These are phyloP conservation scores for Microctonus hyperodae DNA, from an alignment of 2,888 invertebrate species.

Conservation along the genomic window DNA sequence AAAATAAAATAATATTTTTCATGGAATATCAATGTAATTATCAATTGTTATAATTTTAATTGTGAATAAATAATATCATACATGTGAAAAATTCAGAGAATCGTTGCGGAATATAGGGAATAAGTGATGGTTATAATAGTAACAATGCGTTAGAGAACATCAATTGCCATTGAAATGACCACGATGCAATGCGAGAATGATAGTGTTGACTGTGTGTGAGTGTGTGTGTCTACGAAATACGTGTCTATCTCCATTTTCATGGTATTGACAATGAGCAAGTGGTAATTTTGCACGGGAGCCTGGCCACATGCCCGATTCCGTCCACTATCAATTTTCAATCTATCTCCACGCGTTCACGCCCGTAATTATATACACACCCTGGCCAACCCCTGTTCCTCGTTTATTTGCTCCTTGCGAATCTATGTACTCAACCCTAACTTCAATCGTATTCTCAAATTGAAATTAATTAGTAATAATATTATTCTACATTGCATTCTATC, in stretches of 20 bases:
- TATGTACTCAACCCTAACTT: not conserved
- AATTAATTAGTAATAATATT: conserved; percentile 4
- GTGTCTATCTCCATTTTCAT: conserved; percentile 2
- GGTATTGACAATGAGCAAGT: conserved; percentile 9
- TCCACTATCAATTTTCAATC: conserved; percentile 33
- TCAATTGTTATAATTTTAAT: not conserved
- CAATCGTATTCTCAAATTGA: conserved; percentile 13
- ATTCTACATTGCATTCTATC: not conserved
- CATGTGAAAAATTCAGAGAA: not conserved
- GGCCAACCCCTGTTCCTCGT: not conserved
- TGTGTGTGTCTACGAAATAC: too few relatives aligned
- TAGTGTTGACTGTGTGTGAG: not conserved
- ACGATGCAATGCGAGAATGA: conserved; percentile 30
- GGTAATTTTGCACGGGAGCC: conserved; percentile 19
- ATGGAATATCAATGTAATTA: not conserved
- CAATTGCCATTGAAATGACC: conserved; percentile 51
- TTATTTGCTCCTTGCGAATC: too few relatives aligned
- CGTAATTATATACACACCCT: conserved; percentile 7
- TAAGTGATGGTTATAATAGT: conserved; percentile 49
- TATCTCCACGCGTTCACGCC: conserved; percentile 8
- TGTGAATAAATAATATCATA: too few relatives aligned
- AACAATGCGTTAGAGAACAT: conserved; percentile 49
- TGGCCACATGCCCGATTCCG: conserved; percentile 25
- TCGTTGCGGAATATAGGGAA: conserved; percentile 35
- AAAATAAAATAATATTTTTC: not conserved